Base-by-base conservation (phyloP, 37 sponge, comb jelly and placozoan genomes). In the Axinella damicornis region DNA sequence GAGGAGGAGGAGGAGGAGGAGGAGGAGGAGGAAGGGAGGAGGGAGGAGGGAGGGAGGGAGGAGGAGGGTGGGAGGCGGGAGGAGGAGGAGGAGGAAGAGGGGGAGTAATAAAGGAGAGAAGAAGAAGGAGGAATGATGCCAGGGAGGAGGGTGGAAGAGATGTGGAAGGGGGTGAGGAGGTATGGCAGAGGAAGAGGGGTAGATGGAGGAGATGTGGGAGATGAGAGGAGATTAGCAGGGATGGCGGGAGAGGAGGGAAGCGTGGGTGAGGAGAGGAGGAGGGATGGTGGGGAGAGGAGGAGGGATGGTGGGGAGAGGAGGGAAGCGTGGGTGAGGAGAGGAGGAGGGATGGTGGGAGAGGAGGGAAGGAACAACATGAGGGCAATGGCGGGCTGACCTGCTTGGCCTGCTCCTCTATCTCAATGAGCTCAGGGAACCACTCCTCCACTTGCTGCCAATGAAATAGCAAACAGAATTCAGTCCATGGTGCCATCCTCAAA, bases 401-500 rank as follows among this genome's bases (percentile, higher is more conserved):
- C 72, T 97, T 97, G 53, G 97, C 97, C 38, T 83, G 67, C 73
- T 92, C 95, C 65, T 97, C 97, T 0, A 94, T 55, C 72, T 94
- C 92, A 16, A 97, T 92, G 55, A 97, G 82, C 55, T 90, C 97
- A 31, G 92, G 92, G 28, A 52, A 86, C 97, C 97, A 97, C 27
- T 92, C 79, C 21, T 97, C 97, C n/a, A 94, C 95, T 89, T 97
- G 97, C 79, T 90, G 65, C 16, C 36, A 32, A 59, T 4, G 12
- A 61, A 61, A 30, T n/a, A n/a, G n/a, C n/a, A n/a, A n/a, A n/a
- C n/a, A n/a, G n/a, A n/a, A n/a, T n/a, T n/a, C n/a, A n/a, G n/a
- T n/a, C n/a, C n/a, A n/a, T n/a, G n/a, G n/a, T n/a, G n/a, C n/a
- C n/a, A n/a, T n/a, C n/a, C n/a, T n/a, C n/a, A n/a, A n/a, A n/a